Evolutionary conservation across 1,140 invertebrate species (phyloP).

Genomic region (Rhynchophorus ferrugineus): DNA sequence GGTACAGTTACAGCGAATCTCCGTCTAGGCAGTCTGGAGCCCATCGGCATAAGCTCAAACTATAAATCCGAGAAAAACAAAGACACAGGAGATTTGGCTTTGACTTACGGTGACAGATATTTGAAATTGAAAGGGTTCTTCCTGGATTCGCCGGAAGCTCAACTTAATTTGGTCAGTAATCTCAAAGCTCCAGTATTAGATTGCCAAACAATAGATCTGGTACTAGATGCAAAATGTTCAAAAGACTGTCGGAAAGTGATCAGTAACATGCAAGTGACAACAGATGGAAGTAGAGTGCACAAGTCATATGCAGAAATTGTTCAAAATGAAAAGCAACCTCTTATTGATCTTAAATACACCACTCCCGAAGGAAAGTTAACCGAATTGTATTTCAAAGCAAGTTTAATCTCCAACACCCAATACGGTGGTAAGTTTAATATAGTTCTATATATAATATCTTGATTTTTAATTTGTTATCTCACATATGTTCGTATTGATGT

Average conservation of each 20-base stretch:
- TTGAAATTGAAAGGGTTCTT: slow-evolving; percentile 40
- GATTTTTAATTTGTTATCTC: neutral
- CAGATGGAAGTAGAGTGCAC: slow-evolving; percentile 46
- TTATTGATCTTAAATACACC: slow-evolving; percentile 35
- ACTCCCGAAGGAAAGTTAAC: slow-evolving; percentile 44
- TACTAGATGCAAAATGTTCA: slow-evolving; percentile 45
- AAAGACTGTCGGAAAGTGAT: slow-evolving; percentile 43
- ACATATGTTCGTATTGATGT: neutral
- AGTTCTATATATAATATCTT: neutral
- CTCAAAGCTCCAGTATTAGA: slow-evolving; percentile 47
- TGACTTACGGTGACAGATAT: slow-evolving; percentile 51
- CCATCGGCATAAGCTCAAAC: slow-evolving; percentile 21
- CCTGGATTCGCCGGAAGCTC: slow-evolving; percentile 38
- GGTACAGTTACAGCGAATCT: slow-evolving; percentile 25
- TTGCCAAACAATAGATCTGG: slow-evolving; percentile 48
- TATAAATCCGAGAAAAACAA: slow-evolving; percentile 23
- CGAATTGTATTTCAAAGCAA: slow-evolving; percentile 46
- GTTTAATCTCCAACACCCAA: slow-evolving; percentile 47
- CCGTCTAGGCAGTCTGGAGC: slow-evolving; percentile 29
- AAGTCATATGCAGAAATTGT: slow-evolving; percentile 43
- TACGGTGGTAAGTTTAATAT: slow-evolving; percentile 40
- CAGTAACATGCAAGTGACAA: slow-evolving; percentile 39
- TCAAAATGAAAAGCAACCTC: slow-evolving; percentile 19
- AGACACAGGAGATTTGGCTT: slow-evolving; percentile 25
- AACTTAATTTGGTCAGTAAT: slow-evolving; percentile 39